These are phyloP conservation scores for Stictocephala bisonia DNA, from an alignment of 2,888 invertebrate genomes.

Conservation along the genomic window DNA sequence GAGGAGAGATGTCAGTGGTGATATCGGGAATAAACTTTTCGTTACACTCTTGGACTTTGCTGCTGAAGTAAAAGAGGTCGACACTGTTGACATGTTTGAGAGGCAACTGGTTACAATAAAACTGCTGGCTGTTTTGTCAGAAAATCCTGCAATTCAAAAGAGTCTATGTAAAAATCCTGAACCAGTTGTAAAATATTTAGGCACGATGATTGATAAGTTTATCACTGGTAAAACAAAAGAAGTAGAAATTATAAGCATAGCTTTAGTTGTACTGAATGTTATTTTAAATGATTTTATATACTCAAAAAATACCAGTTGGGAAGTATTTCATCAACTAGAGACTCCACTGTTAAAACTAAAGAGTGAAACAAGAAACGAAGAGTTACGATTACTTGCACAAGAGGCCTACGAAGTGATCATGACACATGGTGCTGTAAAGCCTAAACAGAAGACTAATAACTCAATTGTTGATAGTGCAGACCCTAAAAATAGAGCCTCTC, in stretches of 20 bases:
- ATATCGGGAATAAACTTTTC: constrained; percentile 39
- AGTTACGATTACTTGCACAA: constrained; percentile 58
- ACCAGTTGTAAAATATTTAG: constrained; percentile 63
- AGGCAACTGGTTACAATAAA: constrained; percentile 62
- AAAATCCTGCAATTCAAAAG: constrained; percentile 62
- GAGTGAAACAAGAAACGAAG: constrained; percentile 56
- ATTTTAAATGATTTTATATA: constrained; percentile 60
- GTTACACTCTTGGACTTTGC: constrained; percentile 33
- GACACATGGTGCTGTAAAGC: constrained; percentile 59
- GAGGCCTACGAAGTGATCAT: constrained; percentile 63
- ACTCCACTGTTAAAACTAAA: constrained; percentile 60
- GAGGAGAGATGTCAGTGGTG: constrained; percentile 60
- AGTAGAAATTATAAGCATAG: constrained; percentile 62
- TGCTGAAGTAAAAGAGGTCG: constrained; percentile 60
- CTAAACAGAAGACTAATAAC: constrained; percentile 26
- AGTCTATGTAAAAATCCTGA: constrained; percentile 63
- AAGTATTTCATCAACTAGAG: constrained; percentile 62
- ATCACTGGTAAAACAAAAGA: constrained; percentile 51
- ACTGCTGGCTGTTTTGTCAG: constrained; percentile 63
- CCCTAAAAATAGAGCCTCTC: constrained; percentile 47
- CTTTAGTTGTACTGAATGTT: constrained; percentile 64
- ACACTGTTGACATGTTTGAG: constrained; percentile 55
- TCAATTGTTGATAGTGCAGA: too few relatives aligned
- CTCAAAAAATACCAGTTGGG: constrained; percentile 60
- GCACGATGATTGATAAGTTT: constrained; percentile 61